Evolutionary conservation across 1,140 invertebrate species (phyloP), one percentile per base, ranked within the genome.

Genomic region (Adoxophyes honmai): DNA sequence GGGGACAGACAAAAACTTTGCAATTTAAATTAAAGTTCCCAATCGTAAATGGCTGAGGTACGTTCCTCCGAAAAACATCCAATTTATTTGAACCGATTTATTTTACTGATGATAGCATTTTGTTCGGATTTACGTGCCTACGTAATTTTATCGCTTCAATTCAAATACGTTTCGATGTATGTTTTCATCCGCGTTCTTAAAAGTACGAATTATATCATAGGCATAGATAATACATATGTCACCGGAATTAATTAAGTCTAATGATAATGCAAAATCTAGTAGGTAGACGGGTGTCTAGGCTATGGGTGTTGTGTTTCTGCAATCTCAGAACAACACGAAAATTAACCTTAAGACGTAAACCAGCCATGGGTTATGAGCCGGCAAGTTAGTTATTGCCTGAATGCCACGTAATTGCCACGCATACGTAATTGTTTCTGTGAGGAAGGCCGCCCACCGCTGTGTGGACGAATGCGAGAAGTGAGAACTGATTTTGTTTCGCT

Each of bases 21-120:
- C 15, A 3, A 42, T 16, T 18, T 42, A 42, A 39, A 39, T 39
- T 0, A 39, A 37, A 15, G 8, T 18, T 21, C 9, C 9, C 8
- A 10, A 8, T 42, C 48, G 8, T 33, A 4, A 52, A 52, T 38
- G 2, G 10, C 8, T 52, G 21, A 52, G 10, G 21, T 52, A 28
- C 21, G 48, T 52, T 52, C 10, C 10, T 52, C 48, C 13, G 28
- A 52, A 42, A 18, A 18, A 28, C 33, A 8, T 51, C 44, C 28
- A 51, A 51, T 51, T 52, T 52, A 21, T 15, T 34, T 34, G 36
- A 2, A 38, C 1, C 21, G 21, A 28, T 28, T 38, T 11, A 38
- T 38, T 38, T 38, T 38, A 11, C 13, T 33, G 28, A 18, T 21
- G 48, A 52, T 34, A 33, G 48, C 28, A 11, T 52, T 52, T 52